phyloP scores from a whole-genome alignment of 2,113 vertebrate species.

The Peromyscus californicus region DNA sequence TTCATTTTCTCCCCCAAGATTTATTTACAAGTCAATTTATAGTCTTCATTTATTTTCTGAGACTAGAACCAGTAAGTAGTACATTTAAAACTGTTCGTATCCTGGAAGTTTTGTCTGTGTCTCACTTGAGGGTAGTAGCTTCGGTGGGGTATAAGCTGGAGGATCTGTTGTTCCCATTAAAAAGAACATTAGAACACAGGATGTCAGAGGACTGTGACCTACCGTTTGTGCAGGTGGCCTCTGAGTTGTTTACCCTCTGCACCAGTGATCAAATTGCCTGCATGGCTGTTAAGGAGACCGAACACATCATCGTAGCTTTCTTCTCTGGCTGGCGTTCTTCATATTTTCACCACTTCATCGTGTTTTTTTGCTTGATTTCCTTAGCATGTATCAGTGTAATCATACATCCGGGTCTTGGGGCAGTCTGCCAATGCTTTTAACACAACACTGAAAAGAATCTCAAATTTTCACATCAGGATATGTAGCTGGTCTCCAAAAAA shows the following conservation, averaged over 20 bases:
- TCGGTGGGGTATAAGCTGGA: background rate
- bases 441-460: conserved; percentile 1
- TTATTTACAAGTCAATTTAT: conserved; percentile 41
- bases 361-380: conserved; percentile 40
- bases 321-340: conserved; percentile 27
- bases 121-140: conserved; percentile 34
- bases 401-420: background rate
- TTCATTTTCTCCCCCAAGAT: background rate
- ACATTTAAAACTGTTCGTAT: conserved; percentile 1
- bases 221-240: conserved; percentile 18
- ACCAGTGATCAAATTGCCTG: conserved; percentile 31
- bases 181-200: background rate
- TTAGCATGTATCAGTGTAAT: background rate
- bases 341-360: background rate
- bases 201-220: conserved; percentile 39
- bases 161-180: background rate
- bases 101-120: background rate
- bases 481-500: background rate
- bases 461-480: conserved; percentile 21
- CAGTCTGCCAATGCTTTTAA: conserved; percentile 44
- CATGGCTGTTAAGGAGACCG: conserved; percentile 24
- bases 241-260: background rate
- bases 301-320: conserved; percentile 54
- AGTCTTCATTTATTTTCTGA: conserved; percentile 48
- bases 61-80: background rate